Percentiles rank a stretch among this genome's conserved stretches.
Evolutionary conservation across 1,140 invertebrate genomes (phyloP).

Genomic region (Pseudomyrmex gracilis): DNA sequence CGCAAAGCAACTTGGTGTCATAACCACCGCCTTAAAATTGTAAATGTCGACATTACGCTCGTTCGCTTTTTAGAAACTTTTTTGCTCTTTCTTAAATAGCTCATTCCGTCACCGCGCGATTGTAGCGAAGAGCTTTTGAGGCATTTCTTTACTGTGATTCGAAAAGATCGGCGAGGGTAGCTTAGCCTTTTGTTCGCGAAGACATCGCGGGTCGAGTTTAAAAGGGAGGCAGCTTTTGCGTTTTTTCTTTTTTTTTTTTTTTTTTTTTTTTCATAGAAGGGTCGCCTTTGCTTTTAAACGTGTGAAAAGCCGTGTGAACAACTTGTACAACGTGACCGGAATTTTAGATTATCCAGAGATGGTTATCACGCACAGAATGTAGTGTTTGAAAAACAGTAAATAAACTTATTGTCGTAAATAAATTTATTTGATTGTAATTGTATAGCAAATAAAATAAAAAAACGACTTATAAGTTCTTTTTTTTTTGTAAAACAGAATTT

Average conservation of each 20-base stretch:
- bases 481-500: no score
- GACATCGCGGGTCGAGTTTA: not conserved
- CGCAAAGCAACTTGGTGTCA: not conserved
- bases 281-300: not conserved
- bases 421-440: not conserved
- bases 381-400: not conserved
- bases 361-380: not conserved
- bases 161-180: conserved; percentile 21
- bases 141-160: conserved; percentile 2
- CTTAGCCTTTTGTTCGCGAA: conserved; percentile 16
- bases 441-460: no score
- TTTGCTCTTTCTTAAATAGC: conserved; percentile 19
- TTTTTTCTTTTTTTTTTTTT: not conserved
- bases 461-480: no score
- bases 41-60: conserved; percentile 4
- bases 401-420: not conserved
- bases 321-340: not conserved
- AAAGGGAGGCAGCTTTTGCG: conserved; percentile 17
- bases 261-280: conserved; percentile 16
- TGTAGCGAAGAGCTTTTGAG: conserved; percentile 17
- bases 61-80: conserved; percentile 8
- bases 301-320: conserved; percentile 13
- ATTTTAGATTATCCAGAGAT: not conserved
- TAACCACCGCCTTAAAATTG: not conserved
- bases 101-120: conserved; percentile 30